phyloP scores from a whole-genome alignment of 1,140 invertebrate species.

The Whitmania pigra region DNA sequence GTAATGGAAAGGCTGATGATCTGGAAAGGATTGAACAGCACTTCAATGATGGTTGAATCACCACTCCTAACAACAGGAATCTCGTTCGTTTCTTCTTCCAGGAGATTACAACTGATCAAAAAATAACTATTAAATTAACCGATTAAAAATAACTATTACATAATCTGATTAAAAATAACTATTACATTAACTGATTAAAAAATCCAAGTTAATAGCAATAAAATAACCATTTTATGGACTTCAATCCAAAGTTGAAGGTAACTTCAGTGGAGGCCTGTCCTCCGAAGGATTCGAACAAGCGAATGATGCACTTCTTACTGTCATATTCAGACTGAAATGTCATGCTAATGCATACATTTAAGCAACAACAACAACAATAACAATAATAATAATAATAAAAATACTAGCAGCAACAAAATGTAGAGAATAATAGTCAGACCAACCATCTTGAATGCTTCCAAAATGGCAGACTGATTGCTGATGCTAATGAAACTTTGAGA shows the following conservation, averaged over 20 bases:
- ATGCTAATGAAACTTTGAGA: slow-evolving; percentile 28
- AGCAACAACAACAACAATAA: neutral
- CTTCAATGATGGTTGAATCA: slow-evolving; percentile 21
- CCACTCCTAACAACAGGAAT: slow-evolving; percentile 14
- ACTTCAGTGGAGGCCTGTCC: slow-evolving; percentile 31
- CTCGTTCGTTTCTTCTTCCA: slow-evolving; percentile 25
- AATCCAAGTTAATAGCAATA: neutral
- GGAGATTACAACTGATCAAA: slow-evolving; percentile 28
- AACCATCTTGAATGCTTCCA: slow-evolving; percentile 38
- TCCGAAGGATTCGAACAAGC: slow-evolving; percentile 41
- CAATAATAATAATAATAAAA: neutral
- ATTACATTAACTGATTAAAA: neutral
- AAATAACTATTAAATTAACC: slow-evolving; percentile 6
- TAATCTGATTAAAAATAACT: neutral
- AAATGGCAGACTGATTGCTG: slow-evolving; percentile 33
- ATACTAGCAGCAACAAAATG: neutral
- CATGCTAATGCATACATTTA: neutral
- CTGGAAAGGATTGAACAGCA: slow-evolving; percentile 27
- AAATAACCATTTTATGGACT: slow-evolving; percentile 28
- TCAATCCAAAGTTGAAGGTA: slow-evolving; percentile 31
- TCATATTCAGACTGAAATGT: slow-evolving; percentile 32
- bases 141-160: neutral
- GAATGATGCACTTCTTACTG: slow-evolving; percentile 29
- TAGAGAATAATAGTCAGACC: neutral
- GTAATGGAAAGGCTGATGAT: slow-evolving; percentile 22